A percentile compares a stretch with the other conserved stretches of the same genome.
These are phyloP conservation scores for Pogonophryne albipinna DNA, from an alignment of 2,797 vertebrate species.

Conservation along the genomic window DNA sequence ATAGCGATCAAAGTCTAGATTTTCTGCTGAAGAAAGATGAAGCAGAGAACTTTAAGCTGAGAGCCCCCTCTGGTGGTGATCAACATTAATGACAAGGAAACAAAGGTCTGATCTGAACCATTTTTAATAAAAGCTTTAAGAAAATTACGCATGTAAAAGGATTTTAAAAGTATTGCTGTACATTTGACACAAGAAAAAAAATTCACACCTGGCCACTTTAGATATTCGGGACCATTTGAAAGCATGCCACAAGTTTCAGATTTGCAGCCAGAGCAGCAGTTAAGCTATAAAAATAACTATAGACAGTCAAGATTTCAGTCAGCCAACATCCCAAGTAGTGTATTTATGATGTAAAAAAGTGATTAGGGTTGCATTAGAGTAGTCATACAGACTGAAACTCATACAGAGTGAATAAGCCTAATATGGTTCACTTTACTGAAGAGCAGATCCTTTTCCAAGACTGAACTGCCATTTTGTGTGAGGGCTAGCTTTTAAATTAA, in stretches of 20 bases:
- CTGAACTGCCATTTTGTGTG: neutral
- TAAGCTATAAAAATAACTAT: slow-evolving; percentile 12
- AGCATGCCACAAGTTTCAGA: slow-evolving; percentile 20
- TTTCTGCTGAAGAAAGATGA: too few species aligned
- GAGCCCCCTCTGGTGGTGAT: slow-evolving; percentile 47
- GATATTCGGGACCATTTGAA: neutral
- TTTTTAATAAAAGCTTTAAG: slow-evolving; percentile 73
- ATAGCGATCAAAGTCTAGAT: too few species aligned
- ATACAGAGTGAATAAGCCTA: too few species aligned
- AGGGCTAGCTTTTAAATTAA: neutral
- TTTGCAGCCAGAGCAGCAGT: neutral
- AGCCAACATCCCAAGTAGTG: neutral
- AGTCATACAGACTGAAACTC: neutral
- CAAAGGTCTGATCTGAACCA: slow-evolving; percentile 38
- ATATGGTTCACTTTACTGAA: neutral
- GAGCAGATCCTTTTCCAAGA: neutral
- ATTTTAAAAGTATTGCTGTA: slow-evolving; percentile 62
- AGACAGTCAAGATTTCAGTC: neutral
- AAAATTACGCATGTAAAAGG: slow-evolving; percentile 39
- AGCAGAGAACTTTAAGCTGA: too few species aligned
- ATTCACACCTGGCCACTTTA: neutral
- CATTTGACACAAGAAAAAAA: slow-evolving; percentile 41
- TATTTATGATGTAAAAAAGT: neutral
- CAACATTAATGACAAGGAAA: accelerated
- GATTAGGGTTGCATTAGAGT: neutral